These are phyloP conservation scores for Smithornis capensis DNA, from an alignment of 2,113 vertebrate species.

Conservation along the genomic window DNA sequence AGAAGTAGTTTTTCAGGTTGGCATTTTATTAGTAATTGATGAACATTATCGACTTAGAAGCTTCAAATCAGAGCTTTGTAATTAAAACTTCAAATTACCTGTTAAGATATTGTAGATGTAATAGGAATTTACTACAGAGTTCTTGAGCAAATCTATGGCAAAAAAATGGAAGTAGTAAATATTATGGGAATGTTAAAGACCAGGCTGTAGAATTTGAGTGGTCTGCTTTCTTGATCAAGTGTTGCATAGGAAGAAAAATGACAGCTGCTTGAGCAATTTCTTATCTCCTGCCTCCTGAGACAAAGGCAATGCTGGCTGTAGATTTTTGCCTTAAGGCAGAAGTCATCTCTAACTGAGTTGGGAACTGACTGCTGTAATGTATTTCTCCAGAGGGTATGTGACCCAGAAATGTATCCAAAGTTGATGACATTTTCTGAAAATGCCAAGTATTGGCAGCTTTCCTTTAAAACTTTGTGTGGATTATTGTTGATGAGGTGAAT, in stretches of 20 bases:
- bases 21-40: background rate
- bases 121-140: background rate
- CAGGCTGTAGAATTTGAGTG: background rate
- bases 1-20: background rate
- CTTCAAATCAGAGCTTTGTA: background rate
- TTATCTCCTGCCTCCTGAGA: slow-evolving; percentile 2
- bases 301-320: background rate
- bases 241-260: background rate
- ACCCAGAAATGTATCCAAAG: slow-evolving; percentile 34
- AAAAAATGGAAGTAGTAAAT: background rate
- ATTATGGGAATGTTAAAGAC: background rate
- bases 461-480: background rate
- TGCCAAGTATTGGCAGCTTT: background rate
- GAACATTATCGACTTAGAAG: background rate
- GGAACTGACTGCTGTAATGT: background rate
- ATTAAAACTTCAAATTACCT: background rate
- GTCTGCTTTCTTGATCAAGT: background rate
- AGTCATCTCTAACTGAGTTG: slow-evolving; percentile 12
- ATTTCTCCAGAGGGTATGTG: slow-evolving; percentile 30
- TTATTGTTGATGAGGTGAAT: background rate
- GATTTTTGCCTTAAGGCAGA: slow-evolving; percentile 21
- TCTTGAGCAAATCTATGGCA: background rate
- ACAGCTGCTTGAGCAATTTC: slow-evolving; percentile 10
- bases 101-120: background rate
- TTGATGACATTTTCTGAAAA: slow-evolving; percentile 1